phyloP scores from a whole-genome alignment of 2,113 vertebrate genomes.

The Sylvia atricapilla region DNA sequence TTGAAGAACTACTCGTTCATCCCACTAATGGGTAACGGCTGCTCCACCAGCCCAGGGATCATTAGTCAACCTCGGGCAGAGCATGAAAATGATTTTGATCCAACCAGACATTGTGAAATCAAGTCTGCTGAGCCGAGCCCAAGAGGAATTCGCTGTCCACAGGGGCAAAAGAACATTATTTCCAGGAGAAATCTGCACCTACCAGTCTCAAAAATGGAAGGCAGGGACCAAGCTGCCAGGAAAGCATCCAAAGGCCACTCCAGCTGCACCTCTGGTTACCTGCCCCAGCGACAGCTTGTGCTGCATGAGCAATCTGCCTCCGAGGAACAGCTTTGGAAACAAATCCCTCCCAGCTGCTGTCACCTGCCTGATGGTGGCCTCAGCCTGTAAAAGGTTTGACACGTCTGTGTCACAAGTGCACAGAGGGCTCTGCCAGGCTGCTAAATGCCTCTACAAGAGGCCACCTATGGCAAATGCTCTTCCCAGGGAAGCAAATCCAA shows the following conservation, averaged over 20 bases:
- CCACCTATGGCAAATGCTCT: accelerated
- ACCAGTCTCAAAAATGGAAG: neutral
- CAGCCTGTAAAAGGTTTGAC: neutral
- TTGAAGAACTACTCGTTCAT: neutral
- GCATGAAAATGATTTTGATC: neutral
- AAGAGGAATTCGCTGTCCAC: neutral
- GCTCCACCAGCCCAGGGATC: neutral
- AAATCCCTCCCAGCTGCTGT: neutral
- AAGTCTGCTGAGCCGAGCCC: neutral
- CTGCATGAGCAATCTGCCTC: neutral
- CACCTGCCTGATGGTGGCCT: neutral
- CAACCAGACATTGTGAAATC: constrained; percentile 32
- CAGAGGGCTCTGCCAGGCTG: neutral
- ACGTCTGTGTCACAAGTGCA: neutral
- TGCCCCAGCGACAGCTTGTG: neutral
- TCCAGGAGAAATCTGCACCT: neutral
- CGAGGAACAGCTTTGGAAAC: neutral
- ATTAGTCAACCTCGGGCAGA: constrained; percentile 10
- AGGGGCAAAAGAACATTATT: neutral
- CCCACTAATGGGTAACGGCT: constrained; percentile 27
- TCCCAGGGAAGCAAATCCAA: neutral
- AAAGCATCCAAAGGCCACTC: neutral
- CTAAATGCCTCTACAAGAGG: neutral
- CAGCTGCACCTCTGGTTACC: neutral
- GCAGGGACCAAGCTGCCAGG: neutral